These are phyloP conservation scores for Archips xylosteana DNA, from an alignment of 2,888 invertebrate genomes.

Conservation along the genomic window DNA sequence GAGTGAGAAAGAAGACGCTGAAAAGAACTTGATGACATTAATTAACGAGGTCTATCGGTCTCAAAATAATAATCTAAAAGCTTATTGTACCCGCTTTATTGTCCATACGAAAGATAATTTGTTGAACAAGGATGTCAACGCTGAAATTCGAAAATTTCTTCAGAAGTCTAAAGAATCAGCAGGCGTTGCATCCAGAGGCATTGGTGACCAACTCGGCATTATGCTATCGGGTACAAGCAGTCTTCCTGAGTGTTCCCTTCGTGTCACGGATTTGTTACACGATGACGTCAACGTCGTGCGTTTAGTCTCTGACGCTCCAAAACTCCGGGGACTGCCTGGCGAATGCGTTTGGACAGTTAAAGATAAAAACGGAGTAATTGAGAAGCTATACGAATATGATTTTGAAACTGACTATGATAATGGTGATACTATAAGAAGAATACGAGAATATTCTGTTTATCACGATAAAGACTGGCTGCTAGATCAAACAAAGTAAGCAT, in stretches of 20 bases:
- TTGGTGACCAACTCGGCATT: not conserved
- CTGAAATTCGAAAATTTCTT: conserved; percentile 68
- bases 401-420: conserved; percentile 63
- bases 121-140: conserved; percentile 61
- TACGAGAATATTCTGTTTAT: conserved; percentile 77
- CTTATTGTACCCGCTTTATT: conserved; percentile 69
- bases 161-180: conserved; percentile 46
- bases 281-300: conserved; percentile 51
- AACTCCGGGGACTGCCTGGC: conserved; percentile 69
- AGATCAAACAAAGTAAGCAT: conserved; percentile 54
- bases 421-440: conserved; percentile 69
- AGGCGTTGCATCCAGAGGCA: conserved; percentile 31
- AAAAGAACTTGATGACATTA: conserved; percentile 64
- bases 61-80: conserved; percentile 66
- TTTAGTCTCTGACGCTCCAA: conserved; percentile 59
- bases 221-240: not conserved
- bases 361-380: conserved; percentile 75
- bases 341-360: conserved; percentile 77
- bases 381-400: conserved; percentile 75
- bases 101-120: conserved; percentile 67
- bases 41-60: conserved; percentile 69
- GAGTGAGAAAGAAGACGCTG: conserved; percentile 65
- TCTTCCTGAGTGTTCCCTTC: conserved; percentile 14
- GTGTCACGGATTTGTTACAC: conserved; percentile 52
- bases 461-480: conserved; percentile 73